A percentile compares a stretch with the other conserved stretches of the same genome.
Conservation (phyloP, 2,113 vertebrate species). For the Pterophyllum scalare region DNA sequence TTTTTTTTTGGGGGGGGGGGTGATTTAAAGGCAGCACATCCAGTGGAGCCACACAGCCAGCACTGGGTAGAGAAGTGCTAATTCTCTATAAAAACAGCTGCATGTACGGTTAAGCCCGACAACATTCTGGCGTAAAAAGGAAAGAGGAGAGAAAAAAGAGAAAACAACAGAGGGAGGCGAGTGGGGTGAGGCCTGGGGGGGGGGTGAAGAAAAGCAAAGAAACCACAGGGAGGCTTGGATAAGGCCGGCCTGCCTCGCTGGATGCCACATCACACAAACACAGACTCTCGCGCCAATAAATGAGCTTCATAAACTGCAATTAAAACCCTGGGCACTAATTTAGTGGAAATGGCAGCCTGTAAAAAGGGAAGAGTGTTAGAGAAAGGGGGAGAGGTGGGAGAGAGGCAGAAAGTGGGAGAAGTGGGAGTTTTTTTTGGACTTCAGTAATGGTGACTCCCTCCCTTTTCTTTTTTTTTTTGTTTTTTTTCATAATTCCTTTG, state of each 20-base stretch:
- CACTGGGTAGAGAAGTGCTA: conserved; percentile 73
- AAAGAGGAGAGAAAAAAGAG: conserved; percentile 25
- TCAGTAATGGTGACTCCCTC: neutral
- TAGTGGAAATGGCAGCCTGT: conserved; percentile 82
- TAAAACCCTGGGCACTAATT: conserved; percentile 87
- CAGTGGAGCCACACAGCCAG: conserved; percentile 70
- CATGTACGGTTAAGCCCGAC: conserved; percentile 72
- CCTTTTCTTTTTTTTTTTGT: neutral
- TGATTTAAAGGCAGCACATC: conserved; percentile 78
- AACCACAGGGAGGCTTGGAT: conserved; percentile 76
- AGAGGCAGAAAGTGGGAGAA: conserved; percentile 19
- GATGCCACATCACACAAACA: conserved; percentile 78
- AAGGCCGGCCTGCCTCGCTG: conserved; percentile 55
- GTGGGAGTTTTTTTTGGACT: conserved; percentile 44
- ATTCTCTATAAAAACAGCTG: conserved; percentile 83
- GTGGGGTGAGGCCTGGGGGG: neutral
- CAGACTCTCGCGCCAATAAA: conserved; percentile 76
- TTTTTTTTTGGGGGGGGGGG: conserved; percentile 37
- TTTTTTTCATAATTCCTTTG: conserved; percentile 9
- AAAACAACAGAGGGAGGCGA: conserved; percentile 33
- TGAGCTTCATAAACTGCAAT: conserved; percentile 83
- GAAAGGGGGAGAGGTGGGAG: conserved; percentile 42
- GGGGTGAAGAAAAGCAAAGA: conserved; percentile 48
- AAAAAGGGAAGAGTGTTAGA: conserved; percentile 63
- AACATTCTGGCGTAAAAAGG: conserved; percentile 69